Base-by-base conservation (phyloP, 2,113 vertebrate species). In the Neotoma lepida region DNA sequence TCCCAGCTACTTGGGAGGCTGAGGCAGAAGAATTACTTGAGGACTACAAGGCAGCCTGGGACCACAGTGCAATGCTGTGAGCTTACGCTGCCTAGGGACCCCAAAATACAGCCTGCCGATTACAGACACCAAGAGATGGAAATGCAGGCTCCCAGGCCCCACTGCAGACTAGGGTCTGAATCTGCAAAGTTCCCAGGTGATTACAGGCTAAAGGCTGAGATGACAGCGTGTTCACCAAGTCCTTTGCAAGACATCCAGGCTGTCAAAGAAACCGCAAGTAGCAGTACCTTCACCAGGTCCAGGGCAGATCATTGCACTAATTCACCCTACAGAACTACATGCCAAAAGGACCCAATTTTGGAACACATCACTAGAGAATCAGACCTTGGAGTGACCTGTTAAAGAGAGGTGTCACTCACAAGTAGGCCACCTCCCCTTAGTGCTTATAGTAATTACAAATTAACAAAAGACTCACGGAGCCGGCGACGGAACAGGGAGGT, bases 401-500 rank as follows among this genome's bases (percentile, higher is more conserved):
- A 95, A 78, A 82, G 54, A 73, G 91, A 96, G 74, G 58, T 77
- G 56, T 85, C 94, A 87, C 93, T 95, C 70, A 80, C 89, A 97
- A 95, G 89, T 96, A 96, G 97, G 96, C 91, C 95, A 87, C 89
- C 68, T 95, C 95, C 93, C 96, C 87, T 94, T 89, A 58, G 95
- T 97, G 94, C 92, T 96, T 76, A 81, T 35, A 70, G 91, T 97
- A 97, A 96, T 96, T 96, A 96, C 91, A 91, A 81, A 87, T 85
- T 71, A 89, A 82, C 54, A n/a, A 81, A 85, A 76, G 86, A 84
- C 86, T 70, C 80, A 68, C 0, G 39, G 94, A 93, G 78, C 20
- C 9, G 51, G 89, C 30, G 14, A 35, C 63, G 54, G 30, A 85
- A 63, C 24, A 12, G n/a, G 0, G 93, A 71, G 39, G n/a, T n/a